Percentiles rank a stretch among this genome's conserved stretches.
Evolutionary conservation across 2,888 invertebrate species (phyloP).

Genomic region (Sisyra terminalis): DNA sequence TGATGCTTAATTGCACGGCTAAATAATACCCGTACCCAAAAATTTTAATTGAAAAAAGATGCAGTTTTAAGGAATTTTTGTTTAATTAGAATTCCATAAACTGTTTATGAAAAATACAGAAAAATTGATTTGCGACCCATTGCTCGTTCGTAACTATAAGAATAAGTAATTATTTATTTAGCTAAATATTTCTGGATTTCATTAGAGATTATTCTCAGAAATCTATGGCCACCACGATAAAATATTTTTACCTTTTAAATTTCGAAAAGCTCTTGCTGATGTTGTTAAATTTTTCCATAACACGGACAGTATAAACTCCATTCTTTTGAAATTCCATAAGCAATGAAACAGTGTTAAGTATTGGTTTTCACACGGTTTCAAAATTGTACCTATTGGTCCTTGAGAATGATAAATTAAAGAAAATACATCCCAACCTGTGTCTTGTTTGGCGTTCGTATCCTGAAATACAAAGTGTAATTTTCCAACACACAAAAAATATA

Average conservation of each 20-base stretch:
- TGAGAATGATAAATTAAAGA: constrained; percentile 73
- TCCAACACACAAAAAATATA: background rate
- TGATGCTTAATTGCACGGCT: too few species aligned
- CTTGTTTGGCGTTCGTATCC: constrained; percentile 35
- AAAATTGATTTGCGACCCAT: too few species aligned
- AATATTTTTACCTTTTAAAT: constrained; percentile 48
- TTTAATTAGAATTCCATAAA: too few species aligned
- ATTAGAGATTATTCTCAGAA: constrained; percentile 6
- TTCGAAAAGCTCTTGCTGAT: constrained; percentile 48
- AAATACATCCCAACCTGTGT: constrained; percentile 74
- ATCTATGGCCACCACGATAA: constrained; percentile 2
- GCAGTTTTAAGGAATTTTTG: too few species aligned
- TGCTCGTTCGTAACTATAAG: too few species aligned
- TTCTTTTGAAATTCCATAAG: constrained; percentile 77
- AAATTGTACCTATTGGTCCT: constrained; percentile 76
- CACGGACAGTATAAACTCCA: constrained; percentile 68
- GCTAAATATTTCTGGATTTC: too few species aligned
- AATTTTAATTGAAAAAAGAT: too few species aligned
- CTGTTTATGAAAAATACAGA: too few species aligned
- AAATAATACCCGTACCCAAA: too few species aligned
- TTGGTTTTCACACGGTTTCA: constrained; percentile 53
- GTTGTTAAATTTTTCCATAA: constrained; percentile 72
- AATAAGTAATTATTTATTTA: too few species aligned
- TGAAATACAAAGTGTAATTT: constrained; percentile 19
- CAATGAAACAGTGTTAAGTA: constrained; percentile 77